Evolutionary conservation across 2,888 invertebrate genomes (phyloP), one percentile per base, ranked within the genome.

Genomic region (Acanthoscelides obtectus): DNA sequence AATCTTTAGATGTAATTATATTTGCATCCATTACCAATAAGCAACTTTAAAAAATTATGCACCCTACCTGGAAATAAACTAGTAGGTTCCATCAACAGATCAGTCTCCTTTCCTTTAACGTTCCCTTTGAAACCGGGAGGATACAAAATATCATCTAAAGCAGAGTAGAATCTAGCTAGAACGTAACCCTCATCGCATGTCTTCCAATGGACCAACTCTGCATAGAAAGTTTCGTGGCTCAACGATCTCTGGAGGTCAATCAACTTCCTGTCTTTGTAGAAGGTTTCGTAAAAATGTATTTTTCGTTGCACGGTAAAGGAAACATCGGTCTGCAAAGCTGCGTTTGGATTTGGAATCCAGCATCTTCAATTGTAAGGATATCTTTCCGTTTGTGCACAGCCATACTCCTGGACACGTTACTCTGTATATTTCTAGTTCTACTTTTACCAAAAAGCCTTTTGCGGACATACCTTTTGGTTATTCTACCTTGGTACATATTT

Each of bases 371-470:
- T 90, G 90, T 22, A 94, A 86, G 6, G 92, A 91, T 8, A 93
- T 88, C 80, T 91, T 89, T n/a, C 94, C 94, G 83, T 91, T 91
- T 74, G 93, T 91, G 80, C 93, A 93, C 27, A 95, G 86, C 93
- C 94, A 94, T 19, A 94, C 94, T 45, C 95, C 95, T n/a, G 94
- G 94, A 83, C 94, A 94, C 72, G 93, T 91, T 25, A 94, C 89
- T 79, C 85, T 88, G 81, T 89, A 88, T 64, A 90, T 80, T 77
- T 88, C 86, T 71, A 90, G 82, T 86, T 90, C 88, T 71, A 90
- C 87, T 79, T 88, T 88, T 73, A 90, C 84, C 80, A 89, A 87
- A 76, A 90, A 88, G 73, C 87, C 86, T 86, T 90, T 90, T 66
- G 81, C 78, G 69, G 81, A 79, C 85, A 81, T 81, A 45, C 6